These are phyloP conservation scores for Diploptera punctata DNA, from an alignment of 2,888 invertebrate species.

Conservation along the genomic window DNA sequence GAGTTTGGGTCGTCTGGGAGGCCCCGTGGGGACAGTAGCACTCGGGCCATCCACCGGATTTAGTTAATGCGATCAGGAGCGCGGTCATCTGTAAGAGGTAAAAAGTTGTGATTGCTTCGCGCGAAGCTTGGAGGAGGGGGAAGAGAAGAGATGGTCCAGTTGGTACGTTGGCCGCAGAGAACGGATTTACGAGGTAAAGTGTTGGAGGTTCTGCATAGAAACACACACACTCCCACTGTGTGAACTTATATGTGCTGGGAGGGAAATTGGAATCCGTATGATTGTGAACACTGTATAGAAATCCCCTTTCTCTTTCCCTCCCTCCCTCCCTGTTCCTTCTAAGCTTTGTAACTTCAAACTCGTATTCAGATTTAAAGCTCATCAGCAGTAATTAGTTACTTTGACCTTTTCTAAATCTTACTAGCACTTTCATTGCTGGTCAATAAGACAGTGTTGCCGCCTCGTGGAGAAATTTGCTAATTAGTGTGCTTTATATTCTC, in stretches of 20 bases:
- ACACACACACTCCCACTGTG: not conserved
- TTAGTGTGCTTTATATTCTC: too few species aligned
- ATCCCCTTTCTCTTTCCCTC: not conserved
- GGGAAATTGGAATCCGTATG: slow-evolving; percentile 22
- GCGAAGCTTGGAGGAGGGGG: slow-evolving; percentile 3
- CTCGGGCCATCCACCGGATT: slow-evolving; percentile 23
- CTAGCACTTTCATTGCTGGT: not conserved
- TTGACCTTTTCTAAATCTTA: not conserved
- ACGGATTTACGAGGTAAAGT: slow-evolving; percentile 26
- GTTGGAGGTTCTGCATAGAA: slow-evolving; percentile 12
- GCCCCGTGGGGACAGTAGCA: slow-evolving; percentile 25
- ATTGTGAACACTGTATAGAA: slow-evolving; percentile 4
- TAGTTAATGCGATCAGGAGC: slow-evolving; percentile 32
- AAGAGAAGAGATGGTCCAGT: slow-evolving; percentile 3
- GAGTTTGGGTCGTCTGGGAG: too few species aligned
- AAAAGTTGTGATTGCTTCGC: slow-evolving; percentile 34
- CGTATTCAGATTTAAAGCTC: slow-evolving; percentile 19
- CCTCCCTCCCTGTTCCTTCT: not conserved
- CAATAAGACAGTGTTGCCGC: too few species aligned
- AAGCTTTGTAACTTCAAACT: slow-evolving; percentile 14
- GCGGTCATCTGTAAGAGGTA: slow-evolving; percentile 33
- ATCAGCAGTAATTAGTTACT: slow-evolving; percentile 19
- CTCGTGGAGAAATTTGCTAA: too few species aligned
- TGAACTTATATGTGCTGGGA: slow-evolving; percentile 9
- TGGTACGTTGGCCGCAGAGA: not conserved